Evolutionary conservation across 2,797 vertebrate species (phyloP).

Genomic region (Xerus rutilus): DNA sequence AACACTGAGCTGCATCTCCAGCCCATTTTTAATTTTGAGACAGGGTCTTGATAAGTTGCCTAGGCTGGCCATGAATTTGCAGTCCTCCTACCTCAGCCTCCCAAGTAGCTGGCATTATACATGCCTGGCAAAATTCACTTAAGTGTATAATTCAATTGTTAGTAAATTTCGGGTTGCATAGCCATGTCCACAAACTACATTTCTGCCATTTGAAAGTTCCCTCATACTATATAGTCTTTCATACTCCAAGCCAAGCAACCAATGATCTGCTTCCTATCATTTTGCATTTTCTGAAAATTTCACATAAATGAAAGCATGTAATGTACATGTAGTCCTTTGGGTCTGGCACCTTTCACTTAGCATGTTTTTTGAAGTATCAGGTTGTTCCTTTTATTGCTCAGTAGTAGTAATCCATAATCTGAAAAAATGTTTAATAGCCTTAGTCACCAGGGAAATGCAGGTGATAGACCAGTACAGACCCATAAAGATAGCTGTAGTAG

Average conservation of each 20-base stretch:
- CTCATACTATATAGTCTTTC: neutral
- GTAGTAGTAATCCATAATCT: neutral
- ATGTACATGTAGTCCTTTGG: neutral
- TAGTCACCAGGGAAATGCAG: neutral
- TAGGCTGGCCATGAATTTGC: neutral
- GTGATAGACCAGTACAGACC: neutral
- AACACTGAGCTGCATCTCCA: too few species aligned
- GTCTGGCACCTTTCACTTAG: neutral
- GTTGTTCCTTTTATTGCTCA: neutral
- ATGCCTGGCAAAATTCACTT: neutral
- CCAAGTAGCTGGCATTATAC: neutral
- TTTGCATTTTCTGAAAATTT: neutral
- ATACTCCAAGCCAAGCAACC: neutral
- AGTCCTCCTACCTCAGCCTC: neutral
- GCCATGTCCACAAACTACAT: neutral
- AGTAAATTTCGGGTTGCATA: neutral
- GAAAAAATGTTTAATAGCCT: neutral
- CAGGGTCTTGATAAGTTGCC: too few species aligned
- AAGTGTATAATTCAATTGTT: constrained; percentile 4
- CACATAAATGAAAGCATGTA: neutral
- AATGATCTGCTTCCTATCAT: neutral
- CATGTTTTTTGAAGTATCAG: neutral
- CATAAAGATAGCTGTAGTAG: neutral
- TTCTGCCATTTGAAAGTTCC: neutral
- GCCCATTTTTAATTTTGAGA: too few species aligned